Evolutionary conservation across 2,888 invertebrate species (phyloP), one percentile per base, ranked within the genome.

Genomic region (Pseudolycoriella hygida): DNA sequence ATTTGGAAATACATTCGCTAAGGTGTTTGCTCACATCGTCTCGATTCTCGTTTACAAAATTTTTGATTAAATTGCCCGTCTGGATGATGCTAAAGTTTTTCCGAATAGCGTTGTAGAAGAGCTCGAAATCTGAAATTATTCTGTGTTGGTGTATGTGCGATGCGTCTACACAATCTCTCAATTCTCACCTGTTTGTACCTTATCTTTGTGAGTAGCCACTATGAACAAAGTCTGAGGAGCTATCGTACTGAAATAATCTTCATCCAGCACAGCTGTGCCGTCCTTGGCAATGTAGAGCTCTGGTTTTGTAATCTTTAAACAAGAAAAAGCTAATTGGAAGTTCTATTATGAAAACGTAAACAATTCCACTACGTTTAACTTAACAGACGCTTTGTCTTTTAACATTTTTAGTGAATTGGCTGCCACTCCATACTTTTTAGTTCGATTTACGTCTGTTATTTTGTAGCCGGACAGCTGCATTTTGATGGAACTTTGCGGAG

Each of bases 211-310:
- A 1, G 55, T 59, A 45, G 66, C 65, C 40, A 73, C 60, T 47
- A 86, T 75, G 47, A 88, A 71, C 14, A 84, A 67, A 1, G 82
- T 83, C 60, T 88, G 87, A 0, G 82, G 65, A 42, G 80, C 76
- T 45, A 88, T 57, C 1, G 80, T 81, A 50, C 68, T 64, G 54
- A 87, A 77, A 59, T 86, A 88, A 30, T 81, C 82, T 52, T 87
- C 80, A 53, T 78, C 81, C 40, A 77, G 74, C 15, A 84, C 73
- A 52, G 73, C 67, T 25, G 80, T 79, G 43, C 83, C 83, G 62
- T 84, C 82, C 52, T 70, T 68, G 17, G 75, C 71, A 49, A 75
- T 67, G 59, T 67, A 74, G 34, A 75, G 62, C 47, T 69, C 66
- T 54, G 71, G 69, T 43, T 62, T 55, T 50, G 54, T 50, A 41